phyloP scores from a whole-genome alignment of 2,888 invertebrate genomes.

The Sepioteuthis lessoniana region DNA sequence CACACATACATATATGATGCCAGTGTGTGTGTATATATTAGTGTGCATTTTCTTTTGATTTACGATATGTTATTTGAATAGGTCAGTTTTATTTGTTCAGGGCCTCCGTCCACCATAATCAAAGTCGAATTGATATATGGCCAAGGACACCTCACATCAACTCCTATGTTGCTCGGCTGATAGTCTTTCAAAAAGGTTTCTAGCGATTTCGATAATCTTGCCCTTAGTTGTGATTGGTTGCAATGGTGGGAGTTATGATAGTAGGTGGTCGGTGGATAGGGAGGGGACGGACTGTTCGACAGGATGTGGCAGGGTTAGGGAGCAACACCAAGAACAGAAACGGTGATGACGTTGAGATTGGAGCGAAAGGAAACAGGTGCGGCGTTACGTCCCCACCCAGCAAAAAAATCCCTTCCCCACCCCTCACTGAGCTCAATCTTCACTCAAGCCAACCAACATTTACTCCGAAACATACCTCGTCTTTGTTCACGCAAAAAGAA shows the following conservation, averaged over 20 bases:
- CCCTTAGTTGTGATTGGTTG: neutral
- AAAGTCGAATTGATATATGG: neutral
- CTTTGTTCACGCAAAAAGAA: too few species aligned
- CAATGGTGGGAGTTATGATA: neutral
- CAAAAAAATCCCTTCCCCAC: neutral
- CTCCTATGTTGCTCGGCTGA: neutral
- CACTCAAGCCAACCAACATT: neutral
- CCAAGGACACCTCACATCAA: neutral
- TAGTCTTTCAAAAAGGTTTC: neutral
- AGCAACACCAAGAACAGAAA: neutral
- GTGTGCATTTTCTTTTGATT: neutral
- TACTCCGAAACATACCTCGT: neutral
- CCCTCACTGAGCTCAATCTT: neutral
- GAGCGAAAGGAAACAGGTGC: neutral
- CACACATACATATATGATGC: neutral
- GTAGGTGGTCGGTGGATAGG: too few species aligned
- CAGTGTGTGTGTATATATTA: neutral
- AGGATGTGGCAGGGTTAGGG: neutral
- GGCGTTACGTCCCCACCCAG: too few species aligned
- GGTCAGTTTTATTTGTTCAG: slow-evolving; percentile 9
- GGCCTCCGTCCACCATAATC: slow-evolving; percentile 33
- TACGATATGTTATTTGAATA: slow-evolving; percentile 33
- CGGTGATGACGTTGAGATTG: neutral
- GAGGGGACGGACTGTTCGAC: neutral
- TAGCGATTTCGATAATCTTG: neutral